Base-by-base conservation (phyloP, 2,797 vertebrate genomes). In the Chiropotes sagulatus region DNA sequence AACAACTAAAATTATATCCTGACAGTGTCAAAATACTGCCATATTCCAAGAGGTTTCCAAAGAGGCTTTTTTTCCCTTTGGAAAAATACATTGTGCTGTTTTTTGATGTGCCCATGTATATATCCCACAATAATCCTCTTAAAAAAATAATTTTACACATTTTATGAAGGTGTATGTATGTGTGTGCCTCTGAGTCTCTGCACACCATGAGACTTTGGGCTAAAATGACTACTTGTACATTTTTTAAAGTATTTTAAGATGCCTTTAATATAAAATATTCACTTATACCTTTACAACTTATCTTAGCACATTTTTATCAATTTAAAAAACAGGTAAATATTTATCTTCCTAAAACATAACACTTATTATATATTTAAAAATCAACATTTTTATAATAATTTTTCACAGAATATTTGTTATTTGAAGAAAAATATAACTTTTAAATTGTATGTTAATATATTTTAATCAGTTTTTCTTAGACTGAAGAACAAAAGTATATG, bases 181-280 rank as follows among this genome's bases (percentile, higher is more conserved):
- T 61, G 4, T 54, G 20, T 73, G 22, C 8, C 20, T 81, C 26
- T 75, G 48, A 58, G 1, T 52, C 19, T 58, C 19, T 75, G 8
- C 15, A 14, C 24, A 7, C 11, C 44, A 52, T 28, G 6, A 3
- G 0, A 10, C 94, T 81, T 44, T 4, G 3, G 13, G 7, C 36
- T 9, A 84, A 26, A 44, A 3, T 67, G 30, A 30, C 6, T 72
- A 19, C 80, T 87, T 78, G 52, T 96, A 82, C 54, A 91, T 93
- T 75, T 93, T 81, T 82, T 84, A 90, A 36, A 24, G 54, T 72
- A 94, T 78, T 70, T 41, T 12, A 41, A 83, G 10, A 36, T 82
- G 12, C 50, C 76, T 81, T 88, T 70, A 88, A 88, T 33, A 79
- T 19, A 0, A 9, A 84, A 61, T 94, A 50, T 93, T 73, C 0